Evolutionary conservation across 2,113 vertebrate genomes (phyloP).

Genomic region (Phylloscopus whistleri): DNA sequence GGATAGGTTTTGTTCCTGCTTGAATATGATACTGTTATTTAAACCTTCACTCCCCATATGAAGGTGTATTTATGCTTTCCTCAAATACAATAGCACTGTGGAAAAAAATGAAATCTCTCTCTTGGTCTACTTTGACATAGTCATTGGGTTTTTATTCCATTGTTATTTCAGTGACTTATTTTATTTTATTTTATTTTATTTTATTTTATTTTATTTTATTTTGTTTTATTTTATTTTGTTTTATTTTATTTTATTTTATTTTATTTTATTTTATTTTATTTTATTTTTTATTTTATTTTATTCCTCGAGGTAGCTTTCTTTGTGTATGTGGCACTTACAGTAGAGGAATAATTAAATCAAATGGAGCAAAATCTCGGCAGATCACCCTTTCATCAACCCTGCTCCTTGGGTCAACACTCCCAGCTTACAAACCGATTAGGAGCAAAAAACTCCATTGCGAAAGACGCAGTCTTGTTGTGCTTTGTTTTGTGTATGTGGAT

Average conservation of each 20-base stretch:
- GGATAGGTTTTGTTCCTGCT: not conserved
- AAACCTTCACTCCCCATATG: not conserved
- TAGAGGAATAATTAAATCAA: not conserved
- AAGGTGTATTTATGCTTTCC: not conserved
- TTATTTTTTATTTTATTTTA: not conserved
- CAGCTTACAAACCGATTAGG: not conserved
- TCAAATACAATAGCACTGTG: not conserved
- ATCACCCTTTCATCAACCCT: not conserved
- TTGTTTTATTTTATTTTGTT: not conserved
- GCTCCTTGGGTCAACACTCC: not conserved
- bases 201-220: not conserved
- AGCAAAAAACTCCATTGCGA: not conserved
- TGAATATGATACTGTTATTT: not conserved
- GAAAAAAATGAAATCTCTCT: not conserved
- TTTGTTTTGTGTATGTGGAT: conserved; percentile 1
- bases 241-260: not conserved
- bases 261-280: not conserved
- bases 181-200: not conserved
- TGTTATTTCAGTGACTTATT: not conserved
- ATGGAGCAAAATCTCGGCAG: not conserved
- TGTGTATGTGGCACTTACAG: not conserved
- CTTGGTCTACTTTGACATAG: not conserved
- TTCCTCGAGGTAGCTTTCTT: not conserved
- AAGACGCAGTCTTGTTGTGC: not conserved
- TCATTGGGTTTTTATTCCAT: not conserved